phyloP scores from a whole-genome alignment of 2,888 invertebrate genomes.

The Tuta absoluta region DNA sequence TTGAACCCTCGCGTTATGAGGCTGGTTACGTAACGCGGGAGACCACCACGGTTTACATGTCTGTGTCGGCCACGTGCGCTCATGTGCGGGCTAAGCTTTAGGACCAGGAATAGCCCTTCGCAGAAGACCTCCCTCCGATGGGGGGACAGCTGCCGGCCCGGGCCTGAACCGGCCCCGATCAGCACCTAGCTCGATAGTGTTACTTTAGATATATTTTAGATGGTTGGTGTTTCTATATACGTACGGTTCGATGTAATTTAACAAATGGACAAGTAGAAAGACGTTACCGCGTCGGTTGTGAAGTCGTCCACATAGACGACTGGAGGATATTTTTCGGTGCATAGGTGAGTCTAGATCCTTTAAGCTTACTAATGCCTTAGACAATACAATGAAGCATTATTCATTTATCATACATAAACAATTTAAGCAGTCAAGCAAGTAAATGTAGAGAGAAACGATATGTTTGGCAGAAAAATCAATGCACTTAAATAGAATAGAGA shows the following conservation, averaged over 20 bases:
- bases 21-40: conserved; percentile 60
- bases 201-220: conserved; percentile 53
- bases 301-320: neutral
- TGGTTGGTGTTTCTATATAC: conserved; percentile 43
- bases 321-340: conserved; percentile 10
- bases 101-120: conserved; percentile 97
- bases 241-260: conserved; percentile 10
- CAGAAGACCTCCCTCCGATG: conserved; percentile 98
- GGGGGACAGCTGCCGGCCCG: conserved; percentile 91
- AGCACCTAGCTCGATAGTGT: conserved; percentile 41
- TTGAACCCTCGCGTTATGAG: conserved; percentile 27
- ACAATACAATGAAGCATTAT: too few relatives aligned
- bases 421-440: too few relatives aligned
- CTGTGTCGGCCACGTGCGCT: conserved; percentile 79
- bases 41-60: conserved; percentile 51
- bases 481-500: too few relatives aligned
- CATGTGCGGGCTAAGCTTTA: conserved; percentile 98
- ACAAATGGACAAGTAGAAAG: conserved; percentile 10
- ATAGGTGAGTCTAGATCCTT: conserved; percentile 11
- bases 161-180: conserved; percentile 15
- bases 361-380: neutral
- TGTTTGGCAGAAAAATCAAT: too few relatives aligned
- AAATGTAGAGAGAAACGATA: too few relatives aligned
- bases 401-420: too few relatives aligned
- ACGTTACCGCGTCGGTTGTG: conserved; percentile 14